Conservation (phyloP, 1,140 invertebrate genomes). For the Neuroterus valhalla region DNA sequence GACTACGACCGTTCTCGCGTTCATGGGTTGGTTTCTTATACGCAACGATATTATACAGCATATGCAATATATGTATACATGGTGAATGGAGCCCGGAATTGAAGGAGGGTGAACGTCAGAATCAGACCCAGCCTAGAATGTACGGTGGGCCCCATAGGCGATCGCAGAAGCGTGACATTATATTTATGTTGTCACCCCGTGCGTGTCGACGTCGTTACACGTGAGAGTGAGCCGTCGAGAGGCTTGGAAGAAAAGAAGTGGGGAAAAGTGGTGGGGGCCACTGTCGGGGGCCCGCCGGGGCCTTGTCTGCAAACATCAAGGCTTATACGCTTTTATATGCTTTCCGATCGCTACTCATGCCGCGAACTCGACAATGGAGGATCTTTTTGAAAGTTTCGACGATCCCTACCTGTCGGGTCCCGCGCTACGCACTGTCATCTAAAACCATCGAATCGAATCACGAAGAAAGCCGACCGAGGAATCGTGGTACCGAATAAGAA, state of each 20-base stretch:
- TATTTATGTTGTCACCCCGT: slow-evolving; percentile 74
- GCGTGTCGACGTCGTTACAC: slow-evolving; percentile 60
- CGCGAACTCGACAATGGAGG: slow-evolving; percentile 52
- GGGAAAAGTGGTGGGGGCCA: slow-evolving; percentile 36
- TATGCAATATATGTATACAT: not conserved
- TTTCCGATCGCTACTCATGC: slow-evolving; percentile 54
- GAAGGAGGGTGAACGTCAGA: not conserved
- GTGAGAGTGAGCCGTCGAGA: slow-evolving; percentile 49
- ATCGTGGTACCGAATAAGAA: slow-evolving; percentile 32
- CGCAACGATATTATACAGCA: not conserved
- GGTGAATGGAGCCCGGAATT: slow-evolving; percentile 48
- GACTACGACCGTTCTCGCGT: slow-evolving; percentile 34
- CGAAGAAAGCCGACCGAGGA: slow-evolving; percentile 51
- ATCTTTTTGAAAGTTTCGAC: slow-evolving; percentile 5
- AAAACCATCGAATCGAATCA: slow-evolving; percentile 69
- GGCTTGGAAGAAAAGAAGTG: slow-evolving; percentile 34
- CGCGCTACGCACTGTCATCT: slow-evolving; percentile 56
- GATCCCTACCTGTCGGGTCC: slow-evolving; percentile 52
- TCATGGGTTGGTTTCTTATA: slow-evolving; percentile 22
- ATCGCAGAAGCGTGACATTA: slow-evolving; percentile 72
- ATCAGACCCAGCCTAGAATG: slow-evolving; percentile 30
- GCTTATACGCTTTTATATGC: slow-evolving; percentile 37
- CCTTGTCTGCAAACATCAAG: slow-evolving; percentile 69
- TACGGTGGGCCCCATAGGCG: slow-evolving; percentile 60
- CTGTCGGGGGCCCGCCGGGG: slow-evolving; percentile 43